A percentile compares a stretch with the other conserved stretches of the same genome.
Conservation (phyloP, 2,113 vertebrate species). For the Sapajus apella region DNA sequence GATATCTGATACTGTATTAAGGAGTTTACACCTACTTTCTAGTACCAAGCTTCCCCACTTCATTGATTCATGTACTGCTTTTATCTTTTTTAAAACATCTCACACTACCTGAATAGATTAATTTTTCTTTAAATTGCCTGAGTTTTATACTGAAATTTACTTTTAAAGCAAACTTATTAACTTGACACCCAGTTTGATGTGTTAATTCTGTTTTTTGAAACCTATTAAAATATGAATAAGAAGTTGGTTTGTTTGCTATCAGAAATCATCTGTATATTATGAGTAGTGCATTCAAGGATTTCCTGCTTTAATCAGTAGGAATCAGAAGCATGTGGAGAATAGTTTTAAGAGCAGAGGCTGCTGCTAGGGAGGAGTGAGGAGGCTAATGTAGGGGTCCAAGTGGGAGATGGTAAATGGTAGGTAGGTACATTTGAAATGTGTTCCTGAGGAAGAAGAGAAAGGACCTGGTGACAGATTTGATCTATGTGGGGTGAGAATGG, state of each 20-base stretch:
- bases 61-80: neutral
- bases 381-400: neutral
- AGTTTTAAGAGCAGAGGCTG: neutral
- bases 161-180: constrained; percentile 42
- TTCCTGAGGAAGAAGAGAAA: constrained; percentile 3
- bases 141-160: neutral
- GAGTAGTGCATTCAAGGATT: neutral
- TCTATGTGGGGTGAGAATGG: neutral
- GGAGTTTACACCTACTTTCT: neutral
- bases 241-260: neutral
- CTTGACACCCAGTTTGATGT: neutral
- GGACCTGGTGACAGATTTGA: neutral
- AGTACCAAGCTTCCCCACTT: neutral
- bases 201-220: constrained; percentile 32
- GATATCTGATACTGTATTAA: neutral
- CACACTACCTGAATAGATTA: neutral
- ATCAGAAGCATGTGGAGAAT: neutral
- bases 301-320: neutral
- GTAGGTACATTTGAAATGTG: neutral
- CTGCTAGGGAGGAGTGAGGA: neutral
- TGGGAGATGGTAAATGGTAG: neutral
- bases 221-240: neutral
- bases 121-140: constrained; percentile 14
- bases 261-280: neutral
- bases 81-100: constrained; percentile 11